Evolutionary conservation across 2,888 invertebrate genomes (phyloP).

Genomic region (Geophilus truncorum): DNA sequence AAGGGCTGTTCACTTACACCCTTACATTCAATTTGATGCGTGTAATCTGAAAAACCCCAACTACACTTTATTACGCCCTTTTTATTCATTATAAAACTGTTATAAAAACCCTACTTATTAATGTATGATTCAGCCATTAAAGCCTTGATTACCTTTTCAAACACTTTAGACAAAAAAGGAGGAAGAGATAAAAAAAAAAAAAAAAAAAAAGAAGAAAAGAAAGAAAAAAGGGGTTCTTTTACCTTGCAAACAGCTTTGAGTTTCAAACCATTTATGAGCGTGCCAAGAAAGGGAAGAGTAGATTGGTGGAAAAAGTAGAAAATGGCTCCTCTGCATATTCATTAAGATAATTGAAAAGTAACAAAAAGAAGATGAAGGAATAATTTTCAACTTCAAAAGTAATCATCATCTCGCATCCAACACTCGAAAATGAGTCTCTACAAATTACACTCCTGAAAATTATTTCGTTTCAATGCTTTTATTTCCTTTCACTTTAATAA

Average conservation of each 20-base stretch:
- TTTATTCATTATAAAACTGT: too few relatives aligned
- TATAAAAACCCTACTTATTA: neutral
- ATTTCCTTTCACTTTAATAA: neutral
- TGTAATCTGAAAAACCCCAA: neutral
- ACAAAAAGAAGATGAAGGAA: conserved; percentile 7
- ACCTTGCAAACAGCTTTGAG: conserved; percentile 1
- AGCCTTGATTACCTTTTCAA: neutral
- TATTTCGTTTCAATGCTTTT: neutral
- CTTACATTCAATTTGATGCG: neutral
- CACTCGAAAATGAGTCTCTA: neutral
- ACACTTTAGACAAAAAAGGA: neutral
- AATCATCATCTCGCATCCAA: neutral
- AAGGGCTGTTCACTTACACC: neutral
- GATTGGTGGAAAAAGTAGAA: neutral
- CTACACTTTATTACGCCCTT: neutral
- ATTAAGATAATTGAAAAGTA: conserved; percentile 18
- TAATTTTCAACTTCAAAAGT: conserved; percentile 14
- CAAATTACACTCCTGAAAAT: neutral
- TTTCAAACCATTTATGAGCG: neutral
- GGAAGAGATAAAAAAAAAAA: neutral
- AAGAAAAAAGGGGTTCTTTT: neutral
- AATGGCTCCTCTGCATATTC: neutral
- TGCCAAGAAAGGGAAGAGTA: neutral
- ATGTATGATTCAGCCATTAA: neutral
- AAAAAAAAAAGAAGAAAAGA: neutral